Percentiles rank a stretch among this genome's conserved stretches.
Evolutionary conservation across 2,888 invertebrate genomes (phyloP).

Genomic region (Plemyria rubiginata): DNA sequence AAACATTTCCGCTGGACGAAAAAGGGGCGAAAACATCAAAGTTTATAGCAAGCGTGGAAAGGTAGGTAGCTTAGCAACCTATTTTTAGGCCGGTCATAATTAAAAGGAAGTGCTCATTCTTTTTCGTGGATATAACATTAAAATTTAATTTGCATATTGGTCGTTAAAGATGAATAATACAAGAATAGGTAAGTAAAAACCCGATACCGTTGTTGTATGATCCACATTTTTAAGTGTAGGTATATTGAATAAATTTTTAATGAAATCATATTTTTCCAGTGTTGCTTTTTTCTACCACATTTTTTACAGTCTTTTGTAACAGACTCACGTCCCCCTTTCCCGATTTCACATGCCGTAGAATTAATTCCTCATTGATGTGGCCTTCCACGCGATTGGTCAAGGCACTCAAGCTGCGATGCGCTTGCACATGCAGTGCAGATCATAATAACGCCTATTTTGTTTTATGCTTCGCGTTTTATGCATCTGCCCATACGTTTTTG

Average conservation of each 20-base stretch:
- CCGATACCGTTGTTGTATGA: background rate
- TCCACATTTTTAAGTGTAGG: background rate
- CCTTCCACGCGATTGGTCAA: constrained; percentile 65
- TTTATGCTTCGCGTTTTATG: constrained; percentile 64
- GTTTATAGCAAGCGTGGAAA: constrained; percentile 26
- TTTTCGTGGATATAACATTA: constrained; percentile 31
- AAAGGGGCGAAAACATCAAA: constrained; percentile 29
- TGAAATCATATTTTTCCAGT: background rate
- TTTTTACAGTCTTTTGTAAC: constrained; percentile 35
- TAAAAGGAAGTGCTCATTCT: constrained; percentile 36
- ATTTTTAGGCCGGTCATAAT: constrained; percentile 34
- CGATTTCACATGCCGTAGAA: constrained; percentile 49
- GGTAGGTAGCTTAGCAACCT: constrained; percentile 25
- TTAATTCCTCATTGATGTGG: constrained; percentile 54
- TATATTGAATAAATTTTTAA: background rate
- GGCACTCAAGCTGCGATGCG: constrained; percentile 69
- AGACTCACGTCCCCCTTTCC: constrained; percentile 47
- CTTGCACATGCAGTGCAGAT: constrained; percentile 72
- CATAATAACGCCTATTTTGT: constrained; percentile 60
- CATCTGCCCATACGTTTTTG: constrained; percentile 66
- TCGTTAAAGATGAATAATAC: background rate
- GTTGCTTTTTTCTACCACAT: background rate
- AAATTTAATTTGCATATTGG: constrained; percentile 26
- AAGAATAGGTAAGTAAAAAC: background rate
- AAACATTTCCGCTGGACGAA: constrained; percentile 68